phyloP scores from a whole-genome alignment of 2,113 vertebrate species.

The Eupsittula cactorum region DNA sequence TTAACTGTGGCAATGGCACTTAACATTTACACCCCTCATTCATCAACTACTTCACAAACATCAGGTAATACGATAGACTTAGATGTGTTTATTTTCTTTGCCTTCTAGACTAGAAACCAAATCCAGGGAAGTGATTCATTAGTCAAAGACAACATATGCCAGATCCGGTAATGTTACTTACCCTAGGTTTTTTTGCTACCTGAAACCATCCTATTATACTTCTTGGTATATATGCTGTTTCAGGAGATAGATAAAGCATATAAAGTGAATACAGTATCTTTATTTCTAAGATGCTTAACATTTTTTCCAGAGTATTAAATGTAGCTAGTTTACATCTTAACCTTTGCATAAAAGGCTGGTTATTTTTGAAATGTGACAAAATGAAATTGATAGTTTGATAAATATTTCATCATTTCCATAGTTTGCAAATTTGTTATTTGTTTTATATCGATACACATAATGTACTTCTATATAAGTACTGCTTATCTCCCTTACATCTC shows the following conservation, averaged over 20 bases:
- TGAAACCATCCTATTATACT: not conserved
- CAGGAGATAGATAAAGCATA: not conserved
- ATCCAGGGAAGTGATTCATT: conserved; percentile 14
- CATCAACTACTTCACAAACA: not conserved
- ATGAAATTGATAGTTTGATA: not conserved
- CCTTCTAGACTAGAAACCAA: conserved; percentile 8
- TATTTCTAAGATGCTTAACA: not conserved
- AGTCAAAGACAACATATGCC: not conserved
- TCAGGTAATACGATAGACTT: not conserved
- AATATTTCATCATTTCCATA: not conserved
- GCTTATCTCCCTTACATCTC: not conserved
- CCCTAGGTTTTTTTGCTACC: not conserved
- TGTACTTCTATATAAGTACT: not conserved
- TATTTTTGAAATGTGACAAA: not conserved
- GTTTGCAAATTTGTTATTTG: not conserved
- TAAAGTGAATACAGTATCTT: not conserved
- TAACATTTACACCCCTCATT: not conserved
- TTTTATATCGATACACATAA: not conserved
- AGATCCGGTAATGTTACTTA: not conserved
- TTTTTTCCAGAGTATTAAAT: not conserved
- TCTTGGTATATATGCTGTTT: not conserved
- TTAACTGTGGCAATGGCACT: not conserved
- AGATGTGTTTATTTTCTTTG: conserved; percentile 4
- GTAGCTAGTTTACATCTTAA: not conserved
- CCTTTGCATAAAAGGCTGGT: not conserved